Percentiles rank a stretch among this genome's conserved stretches.
These are phyloP conservation scores for Cardiocondyla obscurior DNA, from an alignment of 1,140 invertebrate genomes.

Conservation along the genomic window DNA sequence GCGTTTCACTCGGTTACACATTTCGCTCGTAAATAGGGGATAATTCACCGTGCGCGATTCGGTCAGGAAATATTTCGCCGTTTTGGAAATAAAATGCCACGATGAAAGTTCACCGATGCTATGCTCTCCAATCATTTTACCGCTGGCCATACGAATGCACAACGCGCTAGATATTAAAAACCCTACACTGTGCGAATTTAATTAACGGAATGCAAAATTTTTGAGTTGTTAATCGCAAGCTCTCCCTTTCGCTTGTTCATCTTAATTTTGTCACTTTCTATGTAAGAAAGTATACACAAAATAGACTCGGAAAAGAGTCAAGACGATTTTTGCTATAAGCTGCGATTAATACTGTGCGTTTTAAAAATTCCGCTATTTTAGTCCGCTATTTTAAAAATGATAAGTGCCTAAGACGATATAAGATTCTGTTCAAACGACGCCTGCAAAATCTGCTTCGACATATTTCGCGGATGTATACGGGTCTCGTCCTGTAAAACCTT, in stretches of 20 bases:
- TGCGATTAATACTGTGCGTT: neutral
- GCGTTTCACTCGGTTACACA: conserved; percentile 46
- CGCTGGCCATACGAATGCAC: neutral
- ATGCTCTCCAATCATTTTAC: conserved; percentile 1
- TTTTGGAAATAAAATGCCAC: neutral
- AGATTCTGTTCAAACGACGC: conserved; percentile 1
- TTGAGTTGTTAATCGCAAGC: neutral
- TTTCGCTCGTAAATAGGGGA: conserved; percentile 59
- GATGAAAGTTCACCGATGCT: neutral
- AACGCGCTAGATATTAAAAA: neutral
- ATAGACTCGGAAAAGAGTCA: neutral
- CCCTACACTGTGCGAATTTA: neutral
- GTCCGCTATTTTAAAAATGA: neutral
- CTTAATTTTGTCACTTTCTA: no score
- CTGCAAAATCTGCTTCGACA: conserved; percentile 13
- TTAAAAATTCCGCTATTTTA: no score
- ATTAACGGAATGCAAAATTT: neutral
- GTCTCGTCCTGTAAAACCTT: conserved; percentile 2
- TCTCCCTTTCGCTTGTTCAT: neutral
- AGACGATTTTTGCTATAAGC: neutral
- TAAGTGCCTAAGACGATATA: neutral
- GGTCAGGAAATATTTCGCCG: conserved; percentile 53
- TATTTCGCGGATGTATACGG: neutral
- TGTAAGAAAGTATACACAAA: neutral
- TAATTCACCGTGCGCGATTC: conserved; percentile 24